Evolutionary conservation across 2,113 vertebrate species (phyloP).

Genomic region (Thamnaconus septentrionalis): DNA sequence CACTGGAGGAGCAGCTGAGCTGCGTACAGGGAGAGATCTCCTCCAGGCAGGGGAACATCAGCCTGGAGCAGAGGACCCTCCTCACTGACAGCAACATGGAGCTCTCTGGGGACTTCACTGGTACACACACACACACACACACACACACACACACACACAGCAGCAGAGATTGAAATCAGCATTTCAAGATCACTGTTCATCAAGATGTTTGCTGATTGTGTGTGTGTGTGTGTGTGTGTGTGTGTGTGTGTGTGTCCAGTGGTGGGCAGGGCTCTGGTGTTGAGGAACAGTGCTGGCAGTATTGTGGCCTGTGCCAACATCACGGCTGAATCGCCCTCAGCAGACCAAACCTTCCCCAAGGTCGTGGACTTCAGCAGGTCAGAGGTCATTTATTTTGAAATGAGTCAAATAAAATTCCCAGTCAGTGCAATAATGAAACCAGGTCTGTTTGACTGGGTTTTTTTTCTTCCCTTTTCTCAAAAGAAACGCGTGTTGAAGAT

Average conservation of each 20-base stretch:
- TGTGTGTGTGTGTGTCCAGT: slow-evolving; percentile 50
- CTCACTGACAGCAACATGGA: slow-evolving; percentile 64
- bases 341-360: slow-evolving; percentile 64
- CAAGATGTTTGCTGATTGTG: no score
- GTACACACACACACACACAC: background rate
- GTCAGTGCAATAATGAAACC: no score
- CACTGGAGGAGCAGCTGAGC: slow-evolving; percentile 52
- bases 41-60: slow-evolving; percentile 59
- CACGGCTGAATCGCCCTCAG: slow-evolving; percentile 64
- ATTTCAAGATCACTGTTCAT: background rate
- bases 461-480: no score
- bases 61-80: slow-evolving; percentile 53
- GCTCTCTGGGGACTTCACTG: slow-evolving; percentile 67
- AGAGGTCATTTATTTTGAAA: background rate
- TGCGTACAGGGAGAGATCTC: slow-evolving; percentile 76
- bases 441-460: no score
- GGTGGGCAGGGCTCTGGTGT: slow-evolving; percentile 65
- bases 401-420: no score
- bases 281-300: slow-evolving; percentile 34
- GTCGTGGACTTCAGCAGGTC: slow-evolving; percentile 70
- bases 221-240: background rate
- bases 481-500: no score
- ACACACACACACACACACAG: background rate
- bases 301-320: slow-evolving; percentile 69
- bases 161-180: background rate